These are phyloP conservation scores for Crypturellus tataupa DNA, from an alignment of 2,797 vertebrate genomes.

Conservation along the genomic window DNA sequence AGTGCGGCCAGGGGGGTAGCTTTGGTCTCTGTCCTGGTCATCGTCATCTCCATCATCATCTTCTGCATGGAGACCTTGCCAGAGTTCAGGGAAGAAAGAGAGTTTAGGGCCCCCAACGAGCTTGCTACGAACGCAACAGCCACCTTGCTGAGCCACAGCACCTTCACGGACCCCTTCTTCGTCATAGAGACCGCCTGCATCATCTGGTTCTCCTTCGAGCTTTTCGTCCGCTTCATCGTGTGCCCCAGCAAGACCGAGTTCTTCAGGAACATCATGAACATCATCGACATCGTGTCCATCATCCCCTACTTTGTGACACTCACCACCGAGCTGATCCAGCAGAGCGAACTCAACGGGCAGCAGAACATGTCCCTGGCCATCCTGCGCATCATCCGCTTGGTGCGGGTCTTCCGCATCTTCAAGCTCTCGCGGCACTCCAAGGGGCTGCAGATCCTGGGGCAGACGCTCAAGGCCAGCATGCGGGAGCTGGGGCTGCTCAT, in stretches of 20 bases:
- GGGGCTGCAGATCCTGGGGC: slow-evolving; percentile 97
- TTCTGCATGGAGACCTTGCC: slow-evolving; percentile 98
- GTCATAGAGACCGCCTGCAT: slow-evolving; percentile 96
- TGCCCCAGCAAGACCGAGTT: slow-evolving; percentile 97
- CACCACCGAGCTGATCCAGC: slow-evolving; percentile 92
- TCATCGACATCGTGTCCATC: slow-evolving; percentile 96
- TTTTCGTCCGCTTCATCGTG: slow-evolving; percentile 90
- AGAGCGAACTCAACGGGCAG: slow-evolving; percentile 84
- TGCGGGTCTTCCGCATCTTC: slow-evolving; percentile 96
- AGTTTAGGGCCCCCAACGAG: slow-evolving; percentile 81
- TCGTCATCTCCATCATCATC: slow-evolving; percentile 96
- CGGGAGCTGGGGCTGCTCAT: slow-evolving; percentile 95
- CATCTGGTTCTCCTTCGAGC: slow-evolving; percentile 97
- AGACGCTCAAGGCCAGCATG: slow-evolving; percentile 98
- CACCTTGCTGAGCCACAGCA: slow-evolving; percentile 76
- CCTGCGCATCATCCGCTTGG: slow-evolving; percentile 93
- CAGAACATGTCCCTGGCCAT: slow-evolving; percentile 97
- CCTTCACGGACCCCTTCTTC: slow-evolving; percentile 96
- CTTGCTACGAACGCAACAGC: slow-evolving; percentile 76
- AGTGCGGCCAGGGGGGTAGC: slow-evolving; percentile 92
- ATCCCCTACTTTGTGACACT: slow-evolving; percentile 97
- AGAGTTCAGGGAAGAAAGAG: slow-evolving; percentile 91
- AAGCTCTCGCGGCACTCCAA: slow-evolving; percentile 97
- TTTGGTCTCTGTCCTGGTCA: slow-evolving; percentile 94
- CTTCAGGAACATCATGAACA: slow-evolving; percentile 98